These are phyloP conservation scores for Mnemiopsis leidyi DNA, from an alignment of 37 sponge, comb jelly and placozoan species.

Conservation along the genomic window DNA sequence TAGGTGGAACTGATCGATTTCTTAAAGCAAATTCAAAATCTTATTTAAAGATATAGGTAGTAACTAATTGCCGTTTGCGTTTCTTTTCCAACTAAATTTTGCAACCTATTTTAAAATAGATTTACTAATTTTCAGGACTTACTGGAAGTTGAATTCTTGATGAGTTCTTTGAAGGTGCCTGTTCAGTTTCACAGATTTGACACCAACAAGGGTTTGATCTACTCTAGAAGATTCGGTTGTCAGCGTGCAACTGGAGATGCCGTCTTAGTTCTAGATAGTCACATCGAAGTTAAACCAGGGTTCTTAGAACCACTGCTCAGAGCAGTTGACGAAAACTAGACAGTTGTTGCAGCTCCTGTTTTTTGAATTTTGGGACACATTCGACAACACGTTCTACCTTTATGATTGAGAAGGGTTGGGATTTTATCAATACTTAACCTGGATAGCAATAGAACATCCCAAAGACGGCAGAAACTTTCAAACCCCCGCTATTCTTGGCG, in stretches of 20 bases:
- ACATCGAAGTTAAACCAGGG: constrained; percentile 43
- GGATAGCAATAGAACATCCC: not conserved
- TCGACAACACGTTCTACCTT: not conserved
- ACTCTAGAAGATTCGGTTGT: not conserved
- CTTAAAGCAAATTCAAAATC: no score
- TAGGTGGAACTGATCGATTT: no score
- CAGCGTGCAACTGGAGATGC: constrained; percentile 21
- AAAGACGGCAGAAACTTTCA: not conserved
- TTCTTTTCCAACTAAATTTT: no score
- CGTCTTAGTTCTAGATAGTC: constrained; percentile 28
- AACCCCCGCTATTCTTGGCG: not conserved
- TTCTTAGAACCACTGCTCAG: constrained; percentile 7
- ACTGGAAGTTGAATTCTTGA: not conserved
- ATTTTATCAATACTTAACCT: not conserved
- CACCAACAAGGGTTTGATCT: not conserved
- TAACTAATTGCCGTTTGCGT: no score
- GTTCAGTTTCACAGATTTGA: constrained; percentile 49
- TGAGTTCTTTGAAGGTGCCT: not conserved
- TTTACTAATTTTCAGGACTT: not conserved
- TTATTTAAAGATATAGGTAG: no score
- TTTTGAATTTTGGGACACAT: not conserved
- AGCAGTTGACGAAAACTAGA: not conserved
- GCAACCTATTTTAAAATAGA: no score
- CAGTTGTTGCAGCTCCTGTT: not conserved
- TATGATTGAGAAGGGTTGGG: not conserved